Conservation (phyloP, 2,113 vertebrate genomes). For the Myotis brandtii region DNA sequence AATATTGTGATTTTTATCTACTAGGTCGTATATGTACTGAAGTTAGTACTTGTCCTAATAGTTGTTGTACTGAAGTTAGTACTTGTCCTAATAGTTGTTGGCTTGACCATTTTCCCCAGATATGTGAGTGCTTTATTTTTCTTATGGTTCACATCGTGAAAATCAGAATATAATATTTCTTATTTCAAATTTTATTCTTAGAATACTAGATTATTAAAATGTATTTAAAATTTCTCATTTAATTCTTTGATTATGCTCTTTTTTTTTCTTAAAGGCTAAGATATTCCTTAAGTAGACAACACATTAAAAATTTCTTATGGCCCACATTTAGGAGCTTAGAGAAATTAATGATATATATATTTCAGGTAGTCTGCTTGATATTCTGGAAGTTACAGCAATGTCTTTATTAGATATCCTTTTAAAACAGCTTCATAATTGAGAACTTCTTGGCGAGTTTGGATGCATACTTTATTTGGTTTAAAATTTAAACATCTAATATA, state of each 20-base stretch:
- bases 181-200: slow-evolving; percentile 60
- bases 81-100: slow-evolving; percentile 34
- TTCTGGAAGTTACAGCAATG: not conserved
- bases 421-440: slow-evolving; percentile 9
- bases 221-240: not conserved
- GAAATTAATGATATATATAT: not conserved
- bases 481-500: slow-evolving; percentile 51
- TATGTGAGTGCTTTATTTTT: slow-evolving; percentile 54
- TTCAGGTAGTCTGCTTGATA: slow-evolving; percentile 24
- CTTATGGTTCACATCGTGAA: slow-evolving; percentile 50
- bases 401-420: slow-evolving; percentile 44
- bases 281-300: slow-evolving; percentile 41
- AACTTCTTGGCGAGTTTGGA: slow-evolving; percentile 40
- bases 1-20: slow-evolving; percentile 40
- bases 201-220: slow-evolving; percentile 40
- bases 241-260: slow-evolving; percentile 47
- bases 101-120: not conserved
- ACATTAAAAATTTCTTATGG: slow-evolving; percentile 24
- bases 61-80: slow-evolving; percentile 48
- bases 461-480: slow-evolving; percentile 53
- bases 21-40: not conserved
- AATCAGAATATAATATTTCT: slow-evolving; percentile 52
- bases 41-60: slow-evolving; percentile 45
- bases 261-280: not conserved
- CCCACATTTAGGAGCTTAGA: slow-evolving; percentile 7